Conservation (phyloP, 2,888 invertebrate species). For the Tolmerus cingulatus region DNA sequence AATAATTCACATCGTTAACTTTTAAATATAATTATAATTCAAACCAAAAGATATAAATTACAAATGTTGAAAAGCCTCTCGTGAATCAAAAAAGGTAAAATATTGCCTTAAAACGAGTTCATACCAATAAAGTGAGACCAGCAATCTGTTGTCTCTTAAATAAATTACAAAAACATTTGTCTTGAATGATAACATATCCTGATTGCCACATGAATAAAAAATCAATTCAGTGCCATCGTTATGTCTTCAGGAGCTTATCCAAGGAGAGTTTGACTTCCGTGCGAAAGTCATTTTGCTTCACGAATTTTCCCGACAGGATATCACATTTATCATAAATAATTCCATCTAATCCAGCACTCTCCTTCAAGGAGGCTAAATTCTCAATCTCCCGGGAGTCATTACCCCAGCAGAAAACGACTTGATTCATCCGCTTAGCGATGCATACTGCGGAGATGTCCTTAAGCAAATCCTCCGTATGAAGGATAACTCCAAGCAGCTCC, state of each 20-base stretch:
- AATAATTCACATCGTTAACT: no score
- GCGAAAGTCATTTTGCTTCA: conserved; percentile 1
- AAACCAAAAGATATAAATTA: no score
- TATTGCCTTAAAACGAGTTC: neutral
- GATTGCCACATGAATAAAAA: neutral
- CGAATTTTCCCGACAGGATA: conserved; percentile 50
- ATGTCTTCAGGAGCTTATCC: neutral
- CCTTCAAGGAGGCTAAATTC: conserved; percentile 83
- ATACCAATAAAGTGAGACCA: neutral
- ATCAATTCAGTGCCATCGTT: neutral
- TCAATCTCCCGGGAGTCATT: conserved; percentile 88
- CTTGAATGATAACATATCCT: neutral
- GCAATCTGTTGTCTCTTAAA: neutral
- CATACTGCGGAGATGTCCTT: conserved; percentile 77
- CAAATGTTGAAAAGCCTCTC: no score
- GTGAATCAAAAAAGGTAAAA: neutral
- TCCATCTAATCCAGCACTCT: conserved; percentile 82
- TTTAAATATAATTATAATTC: no score
- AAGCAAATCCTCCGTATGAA: conserved; percentile 88
- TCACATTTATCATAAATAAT: conserved; percentile 95
- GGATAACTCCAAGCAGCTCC: conserved; percentile 86
- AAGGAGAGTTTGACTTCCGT: neutral
- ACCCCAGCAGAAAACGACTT: conserved; percentile 95
- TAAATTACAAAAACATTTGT: neutral
- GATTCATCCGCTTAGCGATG: conserved; percentile 76